Base-by-base conservation (phyloP, 2,113 vertebrate species). In the Centrocercus urophasianus region DNA sequence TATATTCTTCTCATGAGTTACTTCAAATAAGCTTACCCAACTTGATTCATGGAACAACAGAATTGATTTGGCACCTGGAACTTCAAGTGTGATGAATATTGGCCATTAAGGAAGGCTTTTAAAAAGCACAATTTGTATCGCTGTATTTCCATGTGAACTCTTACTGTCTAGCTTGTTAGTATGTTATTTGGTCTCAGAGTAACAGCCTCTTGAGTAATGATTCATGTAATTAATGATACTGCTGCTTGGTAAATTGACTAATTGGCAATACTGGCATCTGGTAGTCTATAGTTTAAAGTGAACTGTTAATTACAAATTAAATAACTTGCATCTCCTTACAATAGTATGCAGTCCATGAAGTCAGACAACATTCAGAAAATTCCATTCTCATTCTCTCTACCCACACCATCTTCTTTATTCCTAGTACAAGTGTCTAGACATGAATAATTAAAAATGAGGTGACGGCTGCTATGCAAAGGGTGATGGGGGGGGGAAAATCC, bases 381-480 rank as follows among this genome's bases (percentile, higher is more conserved):
- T 3, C 61, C 17, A 11, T 73, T 36, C 25, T 82, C 8, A 0
- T 66, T 83, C 61, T 82, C 43, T 95, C 52, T 91, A 64, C 72
- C 64, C 87, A 77, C 34, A n/a, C 32, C 56, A 65, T n/a, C 24
- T 57, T 72, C 25, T 52, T 74, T 81, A 24, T 72, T n/a, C 24
- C 50, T 27, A 4, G 2, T 61, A 27, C 47, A 90, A 93, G n/a
- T 60, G 52, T 57, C 61, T 80, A 64, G 25, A 42, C 69, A 72
- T 77, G 72, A 95, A 52, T 75, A 93, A 95, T 88, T 86, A 88
- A 71, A 71, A 93, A 83, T 0, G 10, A 57, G 40, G 70, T 83
- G 66, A 88, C 93, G 95, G 85, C 95, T 93, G 93, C 72, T 78
- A 25, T 88, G 75, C 85, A 89, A 79, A 67, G 77, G 87, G 82